phyloP scores from a whole-genome alignment of 2,113 vertebrate species.

The Strix aluco region DNA sequence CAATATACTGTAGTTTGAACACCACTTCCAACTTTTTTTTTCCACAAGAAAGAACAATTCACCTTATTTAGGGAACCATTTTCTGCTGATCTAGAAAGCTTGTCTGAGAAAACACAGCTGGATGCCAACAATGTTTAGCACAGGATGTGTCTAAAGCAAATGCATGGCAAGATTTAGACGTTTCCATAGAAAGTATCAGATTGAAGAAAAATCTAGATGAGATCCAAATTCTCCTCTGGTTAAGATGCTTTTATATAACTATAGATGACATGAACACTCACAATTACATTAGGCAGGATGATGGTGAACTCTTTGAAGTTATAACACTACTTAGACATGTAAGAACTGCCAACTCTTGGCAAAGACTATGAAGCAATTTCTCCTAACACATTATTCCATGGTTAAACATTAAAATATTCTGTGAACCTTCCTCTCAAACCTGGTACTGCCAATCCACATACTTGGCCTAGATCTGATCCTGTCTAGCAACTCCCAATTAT shows the following conservation, averaged over 20 bases:
- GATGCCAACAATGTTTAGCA: slow-evolving; percentile 32
- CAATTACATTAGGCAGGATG: neutral
- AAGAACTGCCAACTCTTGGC: neutral
- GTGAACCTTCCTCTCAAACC: neutral
- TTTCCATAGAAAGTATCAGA: neutral
- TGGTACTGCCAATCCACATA: neutral
- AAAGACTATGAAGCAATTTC: neutral
- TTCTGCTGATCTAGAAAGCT: slow-evolving; percentile 41
- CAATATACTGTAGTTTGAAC: neutral
- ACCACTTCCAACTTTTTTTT: neutral
- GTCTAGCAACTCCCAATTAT: neutral
- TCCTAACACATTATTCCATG: neutral
- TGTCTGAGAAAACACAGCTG: slow-evolving; percentile 41
- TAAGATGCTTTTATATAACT: neutral
- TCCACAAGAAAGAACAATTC: slow-evolving; percentile 37
- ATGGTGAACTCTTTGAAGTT: neutral
- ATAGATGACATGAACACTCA: neutral
- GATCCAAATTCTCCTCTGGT: neutral
- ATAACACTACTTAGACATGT: neutral
- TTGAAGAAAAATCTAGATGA: neutral
- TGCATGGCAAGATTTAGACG: neutral
- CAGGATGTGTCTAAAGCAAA: slow-evolving; percentile 10
- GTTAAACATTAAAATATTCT: neutral
- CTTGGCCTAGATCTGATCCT: neutral
- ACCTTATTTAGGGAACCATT: slow-evolving; percentile 16